Evolutionary conservation across 2,113 vertebrate species (phyloP), one percentile per base, ranked within the genome.

Genomic region (Cettia cetti): DNA sequence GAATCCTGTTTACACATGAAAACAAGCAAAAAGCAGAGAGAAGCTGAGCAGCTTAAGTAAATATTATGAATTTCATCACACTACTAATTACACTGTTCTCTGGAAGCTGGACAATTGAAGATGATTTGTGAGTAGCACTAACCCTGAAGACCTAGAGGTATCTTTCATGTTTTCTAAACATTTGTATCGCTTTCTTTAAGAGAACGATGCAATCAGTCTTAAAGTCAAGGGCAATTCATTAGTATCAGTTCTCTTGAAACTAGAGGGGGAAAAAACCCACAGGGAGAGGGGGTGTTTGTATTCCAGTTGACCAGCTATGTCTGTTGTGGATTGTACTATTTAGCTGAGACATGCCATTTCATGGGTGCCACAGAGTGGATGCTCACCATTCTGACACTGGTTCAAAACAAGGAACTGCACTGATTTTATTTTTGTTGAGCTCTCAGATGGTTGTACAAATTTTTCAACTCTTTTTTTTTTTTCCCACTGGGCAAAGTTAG

Each of bases 401-500:
- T 66, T 90, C 82, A 86, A 95, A 71, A 59, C 4, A 7, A 61
- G 53, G 52, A 90, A 56, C 54, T 93, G 19, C 19, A 33, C 13
- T 54, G 31, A 26, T 72, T 89, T 82, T n/a, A 3, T 56, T 18
- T 44, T 66, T 70, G 2, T 47, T 74, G 60, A 86, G 30, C 27
- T 69, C 30, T 91, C 44, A 71, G 63, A 80, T 13, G 65, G 42
- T 39, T 94, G 31, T 28, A 57, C 4, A 17, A 70, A 37, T 83
- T 94, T 94, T 95, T 82, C 37, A 88, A 27, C 21, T 78, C 13
- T 15, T 93, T 61, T 92, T 95, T 74, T 42, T 40, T 40, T 40
- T 40, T 40, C 12, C 39, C 35, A 69, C 26, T 75, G 33, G 52
- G 30, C 37, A 89, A 94, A 94, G 63, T 86, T 42, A 81, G 4